phyloP scores from a whole-genome alignment of 2,888 invertebrate genomes.

The Amitus sp. region DNA sequence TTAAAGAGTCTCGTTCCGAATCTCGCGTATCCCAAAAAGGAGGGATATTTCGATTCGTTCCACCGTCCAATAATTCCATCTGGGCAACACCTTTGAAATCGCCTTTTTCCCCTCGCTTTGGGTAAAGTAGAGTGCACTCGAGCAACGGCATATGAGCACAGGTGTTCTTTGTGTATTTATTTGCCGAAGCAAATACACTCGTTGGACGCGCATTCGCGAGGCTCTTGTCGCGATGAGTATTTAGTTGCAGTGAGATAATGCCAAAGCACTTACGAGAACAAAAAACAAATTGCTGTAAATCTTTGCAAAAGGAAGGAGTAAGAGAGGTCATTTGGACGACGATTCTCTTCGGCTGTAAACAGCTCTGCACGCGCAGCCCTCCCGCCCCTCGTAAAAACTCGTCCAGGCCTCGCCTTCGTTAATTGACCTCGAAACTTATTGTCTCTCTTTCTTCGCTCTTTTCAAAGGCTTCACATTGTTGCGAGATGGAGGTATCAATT shows the following conservation, averaged over 20 bases:
- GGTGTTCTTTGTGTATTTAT: conserved; percentile 25
- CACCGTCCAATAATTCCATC: background rate
- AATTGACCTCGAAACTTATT: conserved; percentile 60
- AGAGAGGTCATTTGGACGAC: conserved; percentile 47
- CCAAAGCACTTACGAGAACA: conserved; percentile 55
- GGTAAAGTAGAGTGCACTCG: conserved; percentile 1
- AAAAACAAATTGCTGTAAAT: conserved; percentile 58
- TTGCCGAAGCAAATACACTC: conserved; percentile 43
- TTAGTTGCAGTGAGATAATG: conserved; percentile 56
- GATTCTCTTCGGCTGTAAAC: conserved; percentile 57
- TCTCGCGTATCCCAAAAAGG: too few relatives aligned
- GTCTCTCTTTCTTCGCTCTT: conserved; percentile 43
- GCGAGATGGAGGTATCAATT: conserved; percentile 5
- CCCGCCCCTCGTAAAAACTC: conserved; percentile 44
- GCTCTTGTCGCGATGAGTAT: conserved; percentile 37
- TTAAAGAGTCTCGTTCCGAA: too few relatives aligned
- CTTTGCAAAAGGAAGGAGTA: conserved; percentile 35
- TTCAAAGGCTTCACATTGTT: conserved; percentile 11
- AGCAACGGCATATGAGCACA: background rate
- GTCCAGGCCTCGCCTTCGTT: conserved; percentile 40
- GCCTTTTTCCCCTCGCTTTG: background rate
- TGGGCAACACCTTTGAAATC: background rate
- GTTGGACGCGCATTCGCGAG: conserved; percentile 37
- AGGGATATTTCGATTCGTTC: too few relatives aligned
- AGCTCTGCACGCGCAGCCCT: conserved; percentile 41